A percentile compares a stretch with the other conserved stretches of the same genome.
phyloP scores from a whole-genome alignment of 2,113 vertebrate genomes.

The Cochlearius cochlearius region DNA sequence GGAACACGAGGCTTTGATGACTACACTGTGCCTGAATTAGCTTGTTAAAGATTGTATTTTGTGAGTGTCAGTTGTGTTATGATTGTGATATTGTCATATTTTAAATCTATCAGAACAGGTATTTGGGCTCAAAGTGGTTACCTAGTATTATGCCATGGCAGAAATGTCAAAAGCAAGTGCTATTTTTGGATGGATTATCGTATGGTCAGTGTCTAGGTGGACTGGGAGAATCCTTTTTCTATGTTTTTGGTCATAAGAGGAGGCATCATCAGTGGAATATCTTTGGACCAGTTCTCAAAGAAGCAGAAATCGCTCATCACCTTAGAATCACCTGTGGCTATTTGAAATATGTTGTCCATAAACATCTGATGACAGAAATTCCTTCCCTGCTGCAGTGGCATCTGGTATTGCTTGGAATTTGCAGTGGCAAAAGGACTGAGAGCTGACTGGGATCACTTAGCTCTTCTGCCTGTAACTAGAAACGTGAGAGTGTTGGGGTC shows the following conservation, averaged over 20 bases:
- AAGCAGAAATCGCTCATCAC: background rate
- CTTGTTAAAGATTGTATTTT: background rate
- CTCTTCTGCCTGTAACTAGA: background rate
- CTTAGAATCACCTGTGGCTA: background rate
- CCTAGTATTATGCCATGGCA: background rate
- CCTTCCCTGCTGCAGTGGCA: background rate
- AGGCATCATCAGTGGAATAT: background rate
- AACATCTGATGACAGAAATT: background rate
- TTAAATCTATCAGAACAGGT: background rate
- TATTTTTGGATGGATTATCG: background rate
- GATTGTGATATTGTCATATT: background rate
- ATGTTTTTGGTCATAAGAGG: background rate
- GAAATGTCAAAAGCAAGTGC: background rate
- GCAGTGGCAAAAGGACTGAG: background rate
- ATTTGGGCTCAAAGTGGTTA: background rate
- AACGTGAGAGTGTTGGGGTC: background rate
- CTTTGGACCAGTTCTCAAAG: background rate
- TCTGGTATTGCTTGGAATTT: background rate
- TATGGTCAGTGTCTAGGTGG: background rate
- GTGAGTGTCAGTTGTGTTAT: background rate
- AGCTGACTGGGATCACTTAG: background rate
- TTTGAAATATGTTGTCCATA: background rate
- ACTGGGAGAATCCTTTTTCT: background rate
- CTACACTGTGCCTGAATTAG: background rate
- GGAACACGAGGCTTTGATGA: background rate